Evolutionary conservation across 2,888 invertebrate species (phyloP).

Genomic region (Cryptus viduatorius): DNA sequence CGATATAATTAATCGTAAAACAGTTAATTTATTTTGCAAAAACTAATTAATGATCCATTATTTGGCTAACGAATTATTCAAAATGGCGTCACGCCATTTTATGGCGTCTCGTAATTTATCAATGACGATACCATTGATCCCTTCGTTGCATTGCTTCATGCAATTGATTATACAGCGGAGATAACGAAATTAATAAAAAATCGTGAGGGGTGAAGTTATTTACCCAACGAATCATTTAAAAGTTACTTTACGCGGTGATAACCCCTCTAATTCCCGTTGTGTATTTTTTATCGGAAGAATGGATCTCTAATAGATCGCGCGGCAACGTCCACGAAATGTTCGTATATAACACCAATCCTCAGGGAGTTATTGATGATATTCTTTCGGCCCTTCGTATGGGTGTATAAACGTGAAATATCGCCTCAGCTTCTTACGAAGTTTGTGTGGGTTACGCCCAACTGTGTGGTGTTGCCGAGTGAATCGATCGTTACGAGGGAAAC

Average conservation of each 20-base stretch:
- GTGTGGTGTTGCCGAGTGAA: conserved; percentile 67
- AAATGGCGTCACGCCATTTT: no score
- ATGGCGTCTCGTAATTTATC: no score
- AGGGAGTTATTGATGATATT: conserved; percentile 52
- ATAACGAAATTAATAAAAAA: no score
- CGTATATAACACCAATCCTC: background rate
- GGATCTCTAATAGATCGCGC: background rate
- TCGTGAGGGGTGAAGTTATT: no score
- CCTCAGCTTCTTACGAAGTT: conserved; percentile 50
- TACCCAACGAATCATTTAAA: no score
- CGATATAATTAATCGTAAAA: no score
- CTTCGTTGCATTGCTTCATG: no score
- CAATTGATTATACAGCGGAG: no score
- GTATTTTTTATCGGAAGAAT: background rate
- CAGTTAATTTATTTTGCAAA: no score
- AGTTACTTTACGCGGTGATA: background rate
- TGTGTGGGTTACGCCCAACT: conserved; percentile 71
- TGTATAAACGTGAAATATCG: background rate
- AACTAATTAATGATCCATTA: no score
- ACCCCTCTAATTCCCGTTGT: background rate
- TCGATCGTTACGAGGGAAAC: conserved; percentile 71
- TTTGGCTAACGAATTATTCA: no score
- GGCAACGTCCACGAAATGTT: background rate
- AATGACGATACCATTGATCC: no score
- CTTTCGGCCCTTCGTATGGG: background rate